These are phyloP conservation scores for Apocrypta bakeri DNA, from an alignment of 1,140 invertebrate species.

Conservation along the genomic window DNA sequence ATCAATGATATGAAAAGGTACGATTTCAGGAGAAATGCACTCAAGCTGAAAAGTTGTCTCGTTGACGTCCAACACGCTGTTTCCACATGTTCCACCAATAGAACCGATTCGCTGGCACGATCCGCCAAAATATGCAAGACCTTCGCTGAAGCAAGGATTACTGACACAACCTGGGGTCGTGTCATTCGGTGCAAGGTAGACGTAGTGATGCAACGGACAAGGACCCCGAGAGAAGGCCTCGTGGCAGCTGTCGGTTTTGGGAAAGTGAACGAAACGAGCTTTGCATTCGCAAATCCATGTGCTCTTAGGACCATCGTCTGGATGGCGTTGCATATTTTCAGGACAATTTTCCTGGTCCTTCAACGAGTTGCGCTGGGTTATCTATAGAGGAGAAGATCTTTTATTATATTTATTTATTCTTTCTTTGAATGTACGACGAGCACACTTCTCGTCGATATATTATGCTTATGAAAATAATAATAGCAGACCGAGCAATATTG, in stretches of 20 bases:
- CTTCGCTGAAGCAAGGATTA: constrained; percentile 77
- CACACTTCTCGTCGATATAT: too few relatives aligned
- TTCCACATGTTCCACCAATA: constrained; percentile 67
- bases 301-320: constrained; percentile 75
- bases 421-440: too few relatives aligned
- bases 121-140: constrained; percentile 72
- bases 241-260: constrained; percentile 77
- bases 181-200: constrained; percentile 74
- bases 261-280: constrained; percentile 78
- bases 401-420: too few relatives aligned
- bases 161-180: constrained; percentile 76
- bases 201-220: constrained; percentile 74
- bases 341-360: constrained; percentile 68
- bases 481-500: too few relatives aligned
- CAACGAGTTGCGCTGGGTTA: background rate
- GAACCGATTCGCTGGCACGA: constrained; percentile 74
- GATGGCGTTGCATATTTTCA: constrained; percentile 79
- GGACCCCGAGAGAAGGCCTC: constrained; percentile 79
- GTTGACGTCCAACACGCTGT: constrained; percentile 58
- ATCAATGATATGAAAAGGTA: constrained; percentile 59
- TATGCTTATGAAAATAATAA: too few relatives aligned
- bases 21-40: constrained; percentile 53
- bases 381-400: background rate
- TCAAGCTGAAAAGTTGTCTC: constrained; percentile 63
- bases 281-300: constrained; percentile 82